phyloP scores from a whole-genome alignment of 2,113 vertebrate genomes.

The Equus przewalskii region DNA sequence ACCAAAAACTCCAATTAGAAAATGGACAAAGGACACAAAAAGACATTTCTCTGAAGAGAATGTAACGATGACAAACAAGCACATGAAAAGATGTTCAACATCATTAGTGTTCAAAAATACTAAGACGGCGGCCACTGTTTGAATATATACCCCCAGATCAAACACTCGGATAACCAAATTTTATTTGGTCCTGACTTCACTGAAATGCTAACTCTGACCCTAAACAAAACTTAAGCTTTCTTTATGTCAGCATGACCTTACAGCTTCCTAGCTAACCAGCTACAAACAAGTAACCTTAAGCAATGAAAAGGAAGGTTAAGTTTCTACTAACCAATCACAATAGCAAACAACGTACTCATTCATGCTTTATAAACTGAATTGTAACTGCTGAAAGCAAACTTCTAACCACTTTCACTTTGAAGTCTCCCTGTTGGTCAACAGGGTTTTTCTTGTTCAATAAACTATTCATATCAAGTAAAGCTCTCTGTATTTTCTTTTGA shows the following conservation, averaged over 20 bases:
- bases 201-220: not conserved
- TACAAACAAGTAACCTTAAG: not conserved
- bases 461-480: not conserved
- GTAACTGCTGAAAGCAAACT: not conserved
- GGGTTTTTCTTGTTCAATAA: not conserved
- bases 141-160: not conserved
- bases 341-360: not conserved
- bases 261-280: not conserved
- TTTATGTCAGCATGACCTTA: not conserved
- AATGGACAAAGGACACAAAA: not conserved
- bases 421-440: not conserved
- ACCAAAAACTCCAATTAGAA: not conserved
- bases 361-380: not conserved
- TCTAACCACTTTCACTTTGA: not conserved
- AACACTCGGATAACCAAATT: not conserved
- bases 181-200: not conserved
- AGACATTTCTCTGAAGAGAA: not conserved
- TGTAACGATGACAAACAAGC: not conserved
- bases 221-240: not conserved
- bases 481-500: not conserved
- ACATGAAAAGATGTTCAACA: not conserved
- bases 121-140: not conserved
- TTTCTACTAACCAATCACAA: not conserved
- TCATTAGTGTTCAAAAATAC: not conserved
- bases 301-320: not conserved